These are phyloP conservation scores for Xerus inauris DNA, from an alignment of 2,113 vertebrate genomes.

Conservation along the genomic window DNA sequence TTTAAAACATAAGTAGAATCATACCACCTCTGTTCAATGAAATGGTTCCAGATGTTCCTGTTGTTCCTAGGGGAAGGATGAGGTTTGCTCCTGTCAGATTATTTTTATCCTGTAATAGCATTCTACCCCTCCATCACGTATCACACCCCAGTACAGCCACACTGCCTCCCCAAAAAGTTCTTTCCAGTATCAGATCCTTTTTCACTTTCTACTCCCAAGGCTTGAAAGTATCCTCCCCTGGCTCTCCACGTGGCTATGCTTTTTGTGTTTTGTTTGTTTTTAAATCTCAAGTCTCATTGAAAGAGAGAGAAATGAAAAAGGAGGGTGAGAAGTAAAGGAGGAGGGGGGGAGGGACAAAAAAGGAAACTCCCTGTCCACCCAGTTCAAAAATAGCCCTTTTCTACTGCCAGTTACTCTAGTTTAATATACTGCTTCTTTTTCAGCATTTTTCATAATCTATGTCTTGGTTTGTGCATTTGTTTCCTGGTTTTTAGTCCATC, in stretches of 20 bases:
- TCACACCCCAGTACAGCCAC: background rate
- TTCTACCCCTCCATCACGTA: background rate
- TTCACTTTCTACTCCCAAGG: background rate
- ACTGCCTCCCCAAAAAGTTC: background rate
- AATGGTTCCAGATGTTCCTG: background rate
- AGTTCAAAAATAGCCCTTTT: background rate
- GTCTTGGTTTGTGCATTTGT: background rate
- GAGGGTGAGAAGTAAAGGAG: too few relatives aligned
- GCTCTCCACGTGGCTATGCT: background rate
- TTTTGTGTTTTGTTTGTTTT: too few relatives aligned
- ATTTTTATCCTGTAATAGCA: slow-evolving; percentile 2
- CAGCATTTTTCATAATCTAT: background rate
- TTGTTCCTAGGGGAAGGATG: background rate
- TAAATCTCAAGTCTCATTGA: background rate
- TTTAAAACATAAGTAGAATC: slow-evolving; percentile 32
- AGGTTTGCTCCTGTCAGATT: background rate
- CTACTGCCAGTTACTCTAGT: background rate
- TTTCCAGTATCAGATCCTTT: background rate
- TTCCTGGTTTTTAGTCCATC: background rate
- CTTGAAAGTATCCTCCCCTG: background rate
- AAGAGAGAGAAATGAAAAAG: rapidly evolving
- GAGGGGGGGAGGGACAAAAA: background rate
- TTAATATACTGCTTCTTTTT: background rate
- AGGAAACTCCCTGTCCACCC: background rate
- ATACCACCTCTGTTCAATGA: background rate